Evolutionary conservation across 2,113 vertebrate species (phyloP).

Genomic region (Ramphastos sulfuratus): DNA sequence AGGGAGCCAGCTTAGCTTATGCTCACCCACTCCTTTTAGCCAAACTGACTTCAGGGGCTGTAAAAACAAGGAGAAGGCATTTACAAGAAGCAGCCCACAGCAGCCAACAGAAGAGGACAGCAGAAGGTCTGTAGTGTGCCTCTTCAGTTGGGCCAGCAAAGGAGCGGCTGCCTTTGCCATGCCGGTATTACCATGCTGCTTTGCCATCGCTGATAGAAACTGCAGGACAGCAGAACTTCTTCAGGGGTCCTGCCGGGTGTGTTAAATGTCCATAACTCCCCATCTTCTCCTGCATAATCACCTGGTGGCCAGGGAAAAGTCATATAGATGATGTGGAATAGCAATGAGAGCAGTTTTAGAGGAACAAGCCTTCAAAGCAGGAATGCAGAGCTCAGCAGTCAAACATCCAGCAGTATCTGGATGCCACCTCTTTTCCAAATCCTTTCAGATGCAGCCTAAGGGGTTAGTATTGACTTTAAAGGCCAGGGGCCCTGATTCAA

Average conservation of each 20-base stretch:
- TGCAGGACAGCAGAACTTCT: neutral
- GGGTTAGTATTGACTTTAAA: constrained; percentile 51
- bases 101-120: neutral
- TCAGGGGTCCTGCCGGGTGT: neutral
- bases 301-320: neutral
- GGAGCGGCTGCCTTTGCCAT: neutral
- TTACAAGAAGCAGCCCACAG: neutral
- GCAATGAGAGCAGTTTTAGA: neutral
- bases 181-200: neutral
- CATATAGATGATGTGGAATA: neutral
- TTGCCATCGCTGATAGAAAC: neutral
- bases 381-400: constrained; percentile 38
- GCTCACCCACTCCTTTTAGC: neutral
- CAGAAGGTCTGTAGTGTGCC: neutral
- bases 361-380: constrained; percentile 30
- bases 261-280: neutral
- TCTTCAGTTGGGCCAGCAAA: neutral
- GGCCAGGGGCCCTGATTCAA: constrained; percentile 18
- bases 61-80: neutral
- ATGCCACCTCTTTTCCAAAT: constrained; percentile 36
- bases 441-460: constrained; percentile 60
- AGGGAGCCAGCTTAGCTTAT: neutral
- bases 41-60: neutral
- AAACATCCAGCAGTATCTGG: constrained; percentile 24
- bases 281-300: neutral